Evolutionary conservation across 1,140 invertebrate genomes (phyloP).

Genomic region (Aphelinus certus): DNA sequence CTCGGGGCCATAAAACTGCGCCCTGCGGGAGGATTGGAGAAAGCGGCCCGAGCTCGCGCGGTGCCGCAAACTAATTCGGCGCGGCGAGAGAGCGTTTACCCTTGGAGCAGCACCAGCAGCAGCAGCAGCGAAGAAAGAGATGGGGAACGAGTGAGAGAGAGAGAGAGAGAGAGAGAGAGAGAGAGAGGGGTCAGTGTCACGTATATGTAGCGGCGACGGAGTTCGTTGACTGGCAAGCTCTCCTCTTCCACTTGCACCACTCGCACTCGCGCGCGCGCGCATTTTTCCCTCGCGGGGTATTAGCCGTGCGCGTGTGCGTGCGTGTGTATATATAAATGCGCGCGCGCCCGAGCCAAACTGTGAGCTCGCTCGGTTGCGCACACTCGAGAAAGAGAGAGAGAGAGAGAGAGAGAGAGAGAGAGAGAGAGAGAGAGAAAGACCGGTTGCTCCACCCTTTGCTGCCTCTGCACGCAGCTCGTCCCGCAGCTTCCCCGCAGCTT

Average conservation of each 20-base stretch:
- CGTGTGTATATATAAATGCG: neutral
- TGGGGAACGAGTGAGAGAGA: neutral
- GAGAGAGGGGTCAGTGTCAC: neutral
- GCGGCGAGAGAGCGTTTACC: too few species aligned
- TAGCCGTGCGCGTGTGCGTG: neutral
- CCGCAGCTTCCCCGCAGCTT: too few species aligned
- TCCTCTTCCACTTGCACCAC: neutral
- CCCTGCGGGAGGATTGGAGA: too few species aligned
- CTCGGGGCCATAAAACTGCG: too few species aligned
- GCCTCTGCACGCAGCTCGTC: too few species aligned
- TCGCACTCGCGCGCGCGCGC: too few species aligned
- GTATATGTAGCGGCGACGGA: too few species aligned
- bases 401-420: neutral
- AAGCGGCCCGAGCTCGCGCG: too few species aligned
- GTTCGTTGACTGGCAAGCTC: neutral
- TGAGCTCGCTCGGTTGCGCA: neutral
- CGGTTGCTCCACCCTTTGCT: slow-evolving; percentile 47
- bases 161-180: neutral
- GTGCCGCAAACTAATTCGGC: too few species aligned
- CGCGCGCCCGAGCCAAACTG: neutral
- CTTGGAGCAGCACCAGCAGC: too few species aligned
- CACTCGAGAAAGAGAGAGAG: neutral
- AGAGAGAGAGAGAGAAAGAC: slow-evolving; percentile 25
- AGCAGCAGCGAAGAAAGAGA: too few species aligned
- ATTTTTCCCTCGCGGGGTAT: neutral